Evolutionary conservation across 2,113 vertebrate species (phyloP), one percentile per base, ranked within the genome.

Genomic region (Reinhardtius hippoglossoides): DNA sequence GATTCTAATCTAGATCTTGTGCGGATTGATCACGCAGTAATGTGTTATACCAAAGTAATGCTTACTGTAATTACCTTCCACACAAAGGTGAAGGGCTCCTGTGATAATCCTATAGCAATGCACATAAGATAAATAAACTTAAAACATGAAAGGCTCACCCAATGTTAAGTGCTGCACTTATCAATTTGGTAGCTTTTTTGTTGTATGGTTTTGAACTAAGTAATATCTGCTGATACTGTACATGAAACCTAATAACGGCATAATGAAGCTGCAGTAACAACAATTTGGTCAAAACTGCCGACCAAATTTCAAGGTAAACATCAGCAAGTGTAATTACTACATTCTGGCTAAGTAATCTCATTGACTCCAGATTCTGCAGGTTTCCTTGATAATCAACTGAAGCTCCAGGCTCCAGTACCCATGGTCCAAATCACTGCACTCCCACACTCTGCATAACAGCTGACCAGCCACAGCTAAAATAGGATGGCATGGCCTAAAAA

Each of bases 381-480:
- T 60, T 48, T 61, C n/a, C 50, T 52, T 40, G 15, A 35, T 67
- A 66, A 71, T 44, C 16, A 37, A 21, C 60, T 69, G 35, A 31
- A 58, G 9, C 20, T 71, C 31, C 6, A 26, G 67, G 46, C 61
- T 50, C 35, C 60, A 74, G 60, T 71, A 82, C 12, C 71, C n/a
- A 74, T 63, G 37, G 71, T 73, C 71, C 23, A 68, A 73, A 72
- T 65, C 64, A 64, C 16, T 56, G 21, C 50, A 75, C 63, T 71
- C 63, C 59, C 67, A 73, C 60, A 61, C 54, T 69, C 27, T 37
- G 59, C 72, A 64, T 71, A 67, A 81, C 76, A 80, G 76, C 72
- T 86, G 80, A 86, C 64, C 72, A 73, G 80, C 26, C 59, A 42
- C 46, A 57, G 72, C 64, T 76, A 83, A 80, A 80, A 68, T 69